These are phyloP conservation scores for Pecten maximus DNA, from an alignment of 2,888 invertebrate genomes.

Conservation along the genomic window DNA sequence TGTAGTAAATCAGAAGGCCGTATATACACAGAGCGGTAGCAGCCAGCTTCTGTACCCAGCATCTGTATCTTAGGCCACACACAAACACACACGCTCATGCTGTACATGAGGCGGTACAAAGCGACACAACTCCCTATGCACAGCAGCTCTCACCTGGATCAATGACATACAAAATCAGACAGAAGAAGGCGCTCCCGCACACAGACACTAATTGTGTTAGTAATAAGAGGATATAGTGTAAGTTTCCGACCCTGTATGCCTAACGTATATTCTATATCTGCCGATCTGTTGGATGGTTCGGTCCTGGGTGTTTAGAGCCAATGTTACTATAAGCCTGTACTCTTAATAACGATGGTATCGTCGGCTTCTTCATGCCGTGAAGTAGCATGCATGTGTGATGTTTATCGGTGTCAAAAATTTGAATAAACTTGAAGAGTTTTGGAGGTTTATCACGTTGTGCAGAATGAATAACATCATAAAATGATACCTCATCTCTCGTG, in stretches of 20 bases:
- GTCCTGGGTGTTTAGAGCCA: not conserved
- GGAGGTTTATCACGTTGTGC: slow-evolving; percentile 19
- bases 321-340: not conserved
- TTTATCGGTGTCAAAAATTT: slow-evolving; percentile 35
- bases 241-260: not conserved
- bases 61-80: not conserved
- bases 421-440: slow-evolving; percentile 29
- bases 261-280: not conserved
- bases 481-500: slow-evolving; percentile 5
- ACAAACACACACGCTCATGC: not conserved
- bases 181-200: not conserved
- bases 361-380: not conserved
- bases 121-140: slow-evolving; percentile 6
- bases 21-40: not conserved
- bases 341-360: not conserved
- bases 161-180: not conserved
- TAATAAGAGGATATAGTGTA: not conserved
- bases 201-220: not conserved
- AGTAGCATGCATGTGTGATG: slow-evolving; percentile 24
- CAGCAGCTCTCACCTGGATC: not conserved
- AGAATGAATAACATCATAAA: slow-evolving; percentile 33
- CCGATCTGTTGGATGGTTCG: not conserved
- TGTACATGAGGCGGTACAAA: not conserved
- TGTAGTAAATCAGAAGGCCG: not conserved
- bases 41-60: not conserved